Evolutionary conservation across 2,113 vertebrate species (phyloP).

Genomic region (Oncorhynchus clarkii): DNA sequence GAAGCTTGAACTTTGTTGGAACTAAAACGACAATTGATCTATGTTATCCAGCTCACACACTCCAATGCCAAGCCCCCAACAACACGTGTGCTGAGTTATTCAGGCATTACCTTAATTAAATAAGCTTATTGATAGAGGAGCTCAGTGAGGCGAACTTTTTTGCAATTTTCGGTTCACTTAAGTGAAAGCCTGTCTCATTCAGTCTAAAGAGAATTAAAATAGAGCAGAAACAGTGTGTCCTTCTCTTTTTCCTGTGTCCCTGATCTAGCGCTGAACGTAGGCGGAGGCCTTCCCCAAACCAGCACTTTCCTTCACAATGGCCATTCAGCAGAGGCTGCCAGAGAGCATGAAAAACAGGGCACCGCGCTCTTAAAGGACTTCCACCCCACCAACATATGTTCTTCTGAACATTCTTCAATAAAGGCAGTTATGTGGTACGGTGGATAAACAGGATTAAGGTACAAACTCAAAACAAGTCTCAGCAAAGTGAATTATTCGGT

Average conservation of each 20-base stretch:
- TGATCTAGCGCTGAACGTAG: slow-evolving; percentile 32
- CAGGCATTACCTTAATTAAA: too few relatives aligned
- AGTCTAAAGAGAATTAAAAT: slow-evolving; percentile 5
- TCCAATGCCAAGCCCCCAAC: not conserved
- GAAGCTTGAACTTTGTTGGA: not conserved
- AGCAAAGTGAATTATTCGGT: not conserved
- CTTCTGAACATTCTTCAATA: not conserved
- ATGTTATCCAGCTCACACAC: not conserved
- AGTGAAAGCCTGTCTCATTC: not conserved
- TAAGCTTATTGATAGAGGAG: not conserved
- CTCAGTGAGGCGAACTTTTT: not conserved
- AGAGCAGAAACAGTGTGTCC: slow-evolving; percentile 11
- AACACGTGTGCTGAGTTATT: too few relatives aligned
- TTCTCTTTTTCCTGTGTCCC: slow-evolving; percentile 38
- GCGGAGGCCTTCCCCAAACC: slow-evolving; percentile 49
- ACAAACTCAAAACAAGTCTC: not conserved
- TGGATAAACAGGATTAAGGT: not conserved
- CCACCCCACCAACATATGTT: not conserved
- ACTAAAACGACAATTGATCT: not conserved
- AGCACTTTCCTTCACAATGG: slow-evolving; percentile 39
- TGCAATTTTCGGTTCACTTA: not conserved
- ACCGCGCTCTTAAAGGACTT: not conserved
- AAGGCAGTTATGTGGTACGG: not conserved
- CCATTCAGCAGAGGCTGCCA: slow-evolving; percentile 31
- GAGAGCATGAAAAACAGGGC: not conserved